A percentile compares a stretch with the other conserved stretches of the same genome.
phyloP scores from a whole-genome alignment of 2,797 vertebrate species.

The Peromyscus aztecus region DNA sequence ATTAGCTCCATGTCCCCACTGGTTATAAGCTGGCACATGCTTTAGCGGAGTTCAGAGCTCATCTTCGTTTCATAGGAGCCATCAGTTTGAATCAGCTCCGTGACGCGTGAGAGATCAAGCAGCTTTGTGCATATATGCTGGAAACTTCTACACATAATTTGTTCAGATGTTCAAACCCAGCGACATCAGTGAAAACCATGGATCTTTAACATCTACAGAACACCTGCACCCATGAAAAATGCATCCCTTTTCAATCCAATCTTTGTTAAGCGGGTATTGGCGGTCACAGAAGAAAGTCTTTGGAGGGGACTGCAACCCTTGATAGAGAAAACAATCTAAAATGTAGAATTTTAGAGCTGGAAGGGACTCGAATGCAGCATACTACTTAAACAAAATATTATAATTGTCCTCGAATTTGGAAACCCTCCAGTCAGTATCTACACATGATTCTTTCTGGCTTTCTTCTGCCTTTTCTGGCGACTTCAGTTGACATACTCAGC shows the following conservation, averaged over 20 bases:
- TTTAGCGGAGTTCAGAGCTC: slow-evolving; percentile 30
- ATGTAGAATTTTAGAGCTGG: slow-evolving; percentile 25
- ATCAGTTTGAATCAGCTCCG: slow-evolving; percentile 7
- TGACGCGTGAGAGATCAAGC: slow-evolving; percentile 23
- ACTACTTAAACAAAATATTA: neutral
- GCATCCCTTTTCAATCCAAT: neutral
- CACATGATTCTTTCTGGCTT: neutral
- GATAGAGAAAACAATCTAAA: slow-evolving; percentile 3
- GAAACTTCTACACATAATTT: slow-evolving; percentile 18
- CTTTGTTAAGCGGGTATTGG: slow-evolving; percentile 1
- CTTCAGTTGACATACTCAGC: neutral
- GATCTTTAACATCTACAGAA: slow-evolving; percentile 44
- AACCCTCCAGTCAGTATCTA: neutral
- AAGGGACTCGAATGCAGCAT: neutral
- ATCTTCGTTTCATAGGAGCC: neutral
- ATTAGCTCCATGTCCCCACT: slow-evolving; percentile 5
- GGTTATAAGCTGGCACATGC: neutral
- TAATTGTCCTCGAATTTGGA: neutral
- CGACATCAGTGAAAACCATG: neutral
- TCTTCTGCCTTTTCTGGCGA: neutral
- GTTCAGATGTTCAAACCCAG: slow-evolving; percentile 10
- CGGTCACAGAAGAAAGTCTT: slow-evolving; percentile 34
- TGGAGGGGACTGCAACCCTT: neutral
- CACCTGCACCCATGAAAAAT: neutral
- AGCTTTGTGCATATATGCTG: neutral